Evolutionary conservation across 2,888 invertebrate genomes (phyloP), one percentile per base, ranked within the genome.

Genomic region (Volucella zonaria): DNA sequence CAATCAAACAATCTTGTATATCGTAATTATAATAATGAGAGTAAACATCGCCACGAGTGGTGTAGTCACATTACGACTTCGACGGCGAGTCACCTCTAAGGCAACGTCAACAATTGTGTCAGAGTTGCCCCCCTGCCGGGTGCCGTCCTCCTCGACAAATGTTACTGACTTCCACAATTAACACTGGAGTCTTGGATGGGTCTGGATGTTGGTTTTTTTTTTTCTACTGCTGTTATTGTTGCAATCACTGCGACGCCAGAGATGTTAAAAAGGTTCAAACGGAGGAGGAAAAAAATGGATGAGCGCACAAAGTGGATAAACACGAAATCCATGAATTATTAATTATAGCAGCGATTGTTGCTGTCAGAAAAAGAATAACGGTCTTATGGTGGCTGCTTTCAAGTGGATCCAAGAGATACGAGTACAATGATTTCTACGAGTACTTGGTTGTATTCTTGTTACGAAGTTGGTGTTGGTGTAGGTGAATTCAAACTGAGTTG

Each of bases 271-370:
- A 68, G 67, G 82, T 78, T 82, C 82, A 82, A 82, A 58, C 52
- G 82, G 64, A 68, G 67, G 61, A 73, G 73, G 70, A 31, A 31
- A 31, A 31, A 31, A 31, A 31, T 6, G 6, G 31, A 31, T 31
- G 31, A 58, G 58, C 47, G 58, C 47, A 58, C 82, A 54, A 82
- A 82, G 74, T 74, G 68, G 78, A 74, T 82, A 82, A 74, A 54
- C 74, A 82, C 68, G 82, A 74, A 70, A 59, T 64, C 56, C 45
- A 82, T 73, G 74, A 74, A 78, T 70, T 78, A 64, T 64, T 64
- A 82, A 61, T 76, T 76, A 68, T 15, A 54, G 61, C 38, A 31
- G 31, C 45, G 38, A 45, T 62, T 78, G 59, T 75, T 75, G 31
- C 11, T 61, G 52, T 73, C 59, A 67, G 73, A 54, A 56, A 38